Conservation (phyloP, 1,140 invertebrate species). For the Bombus waltoni region DNA sequence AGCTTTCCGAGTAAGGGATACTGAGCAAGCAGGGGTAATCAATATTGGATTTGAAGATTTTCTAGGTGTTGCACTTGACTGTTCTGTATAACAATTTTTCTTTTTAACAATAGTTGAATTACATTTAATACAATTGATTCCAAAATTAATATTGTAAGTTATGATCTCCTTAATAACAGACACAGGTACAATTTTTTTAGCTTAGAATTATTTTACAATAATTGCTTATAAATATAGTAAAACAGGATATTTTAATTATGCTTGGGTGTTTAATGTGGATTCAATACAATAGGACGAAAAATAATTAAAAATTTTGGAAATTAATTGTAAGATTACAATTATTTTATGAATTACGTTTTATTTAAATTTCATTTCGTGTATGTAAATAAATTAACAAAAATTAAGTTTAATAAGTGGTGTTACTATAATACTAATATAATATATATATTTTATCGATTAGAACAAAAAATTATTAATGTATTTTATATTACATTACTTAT, state of each 20-base stretch:
- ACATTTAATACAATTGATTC: background rate
- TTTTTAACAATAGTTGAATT: constrained; percentile 18
- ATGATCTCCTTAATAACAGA: background rate
- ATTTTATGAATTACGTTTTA: background rate
- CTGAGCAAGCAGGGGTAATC: constrained; percentile 89
- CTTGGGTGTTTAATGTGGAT: background rate
- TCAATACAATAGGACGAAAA: background rate
- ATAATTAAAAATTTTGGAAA: constrained; percentile 1
- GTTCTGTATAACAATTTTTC: constrained; percentile 83
- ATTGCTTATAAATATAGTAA: background rate
- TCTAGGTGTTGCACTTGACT: constrained; percentile 88
- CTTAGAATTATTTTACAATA: background rate
- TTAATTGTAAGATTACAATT: background rate
- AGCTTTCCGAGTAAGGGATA: constrained; percentile 90
- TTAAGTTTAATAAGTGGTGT: background rate
- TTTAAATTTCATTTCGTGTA: background rate
- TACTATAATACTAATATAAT: background rate
- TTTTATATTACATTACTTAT: background rate
- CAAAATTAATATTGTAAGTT: constrained; percentile 2
- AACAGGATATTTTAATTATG: background rate
- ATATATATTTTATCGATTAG: background rate
- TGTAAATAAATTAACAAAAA: background rate
- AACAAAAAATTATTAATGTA: background rate
- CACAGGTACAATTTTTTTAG: background rate
- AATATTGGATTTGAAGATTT: constrained; percentile 94